These are phyloP conservation scores for Sitta carolinensis DNA, from an alignment of 2,797 vertebrate species.

Conservation along the genomic window DNA sequence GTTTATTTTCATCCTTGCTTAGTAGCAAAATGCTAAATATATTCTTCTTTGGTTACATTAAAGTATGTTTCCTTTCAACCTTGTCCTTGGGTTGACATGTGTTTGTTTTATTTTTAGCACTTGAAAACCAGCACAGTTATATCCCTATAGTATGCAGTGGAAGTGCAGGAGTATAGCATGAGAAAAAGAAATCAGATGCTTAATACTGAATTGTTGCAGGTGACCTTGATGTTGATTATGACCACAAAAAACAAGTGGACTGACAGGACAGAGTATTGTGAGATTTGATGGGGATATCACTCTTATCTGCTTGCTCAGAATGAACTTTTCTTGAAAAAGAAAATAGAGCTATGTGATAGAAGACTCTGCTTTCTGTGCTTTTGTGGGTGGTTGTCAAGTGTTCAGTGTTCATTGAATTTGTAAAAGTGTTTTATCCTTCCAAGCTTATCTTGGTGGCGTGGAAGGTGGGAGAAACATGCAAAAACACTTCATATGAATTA, in stretches of 20 bases:
- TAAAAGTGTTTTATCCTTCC: neutral
- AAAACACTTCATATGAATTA: neutral
- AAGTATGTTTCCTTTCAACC: conserved; percentile 52
- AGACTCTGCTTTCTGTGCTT: neutral
- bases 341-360: neutral
- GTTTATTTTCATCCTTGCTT: conserved; percentile 69
- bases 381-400: neutral
- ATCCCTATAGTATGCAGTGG: conserved; percentile 24
- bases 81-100: conserved; percentile 57
- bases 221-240: neutral
- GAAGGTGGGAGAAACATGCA: neutral
- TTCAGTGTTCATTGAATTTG: neutral
- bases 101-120: conserved; percentile 66
- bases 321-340: neutral
- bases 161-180: neutral
- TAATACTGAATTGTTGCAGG: conserved; percentile 1
- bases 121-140: conserved; percentile 24
- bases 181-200: neutral
- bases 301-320: neutral
- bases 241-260: neutral
- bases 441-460: neutral
- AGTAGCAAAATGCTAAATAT: conserved; percentile 61
- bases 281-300: neutral
- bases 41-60: conserved; percentile 62
- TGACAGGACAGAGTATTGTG: neutral